Evolutionary conservation across 2,113 vertebrate species (phyloP).

Genomic region (Lophius piscatorius): DNA sequence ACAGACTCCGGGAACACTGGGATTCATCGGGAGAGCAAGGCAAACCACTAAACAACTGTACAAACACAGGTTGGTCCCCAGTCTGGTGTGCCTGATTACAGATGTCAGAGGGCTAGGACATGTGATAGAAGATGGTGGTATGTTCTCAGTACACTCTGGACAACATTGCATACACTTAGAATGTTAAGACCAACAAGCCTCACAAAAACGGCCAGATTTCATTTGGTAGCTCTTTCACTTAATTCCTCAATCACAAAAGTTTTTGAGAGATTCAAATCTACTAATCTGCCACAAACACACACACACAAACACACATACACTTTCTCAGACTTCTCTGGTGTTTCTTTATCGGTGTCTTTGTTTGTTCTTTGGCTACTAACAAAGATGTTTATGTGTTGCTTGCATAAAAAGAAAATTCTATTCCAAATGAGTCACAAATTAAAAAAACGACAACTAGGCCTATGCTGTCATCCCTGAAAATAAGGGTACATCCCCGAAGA

Average conservation of each 20-base stretch:
- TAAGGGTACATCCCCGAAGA: no score
- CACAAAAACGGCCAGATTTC: neutral
- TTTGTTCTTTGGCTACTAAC: no score
- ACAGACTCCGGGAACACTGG: constrained; percentile 42
- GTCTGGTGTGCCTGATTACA: constrained; percentile 59
- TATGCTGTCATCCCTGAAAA: no score
- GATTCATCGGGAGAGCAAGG: constrained; percentile 33
- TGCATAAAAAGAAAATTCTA: neutral
- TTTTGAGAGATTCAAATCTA: constrained; percentile 9
- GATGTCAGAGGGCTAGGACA: constrained; percentile 50
- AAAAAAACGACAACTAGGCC: neutral
- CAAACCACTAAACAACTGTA: constrained; percentile 67
- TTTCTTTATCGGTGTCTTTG: constrained; percentile 3
- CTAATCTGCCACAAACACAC: no score
- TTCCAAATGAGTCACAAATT: constrained; percentile 1
- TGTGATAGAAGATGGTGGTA: constrained; percentile 32
- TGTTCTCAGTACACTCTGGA: constrained; percentile 44
- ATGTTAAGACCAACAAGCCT: constrained; percentile 5
- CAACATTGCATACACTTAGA: neutral
- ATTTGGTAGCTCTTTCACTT: constrained; percentile 2
- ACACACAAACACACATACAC: no score
- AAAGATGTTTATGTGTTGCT: neutral
- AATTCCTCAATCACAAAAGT: no score
- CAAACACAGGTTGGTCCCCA: constrained; percentile 63
- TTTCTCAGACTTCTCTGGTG: no score